Evolutionary conservation across 2,888 invertebrate genomes (phyloP).

Genomic region (Scotopteryx bipunctaria): DNA sequence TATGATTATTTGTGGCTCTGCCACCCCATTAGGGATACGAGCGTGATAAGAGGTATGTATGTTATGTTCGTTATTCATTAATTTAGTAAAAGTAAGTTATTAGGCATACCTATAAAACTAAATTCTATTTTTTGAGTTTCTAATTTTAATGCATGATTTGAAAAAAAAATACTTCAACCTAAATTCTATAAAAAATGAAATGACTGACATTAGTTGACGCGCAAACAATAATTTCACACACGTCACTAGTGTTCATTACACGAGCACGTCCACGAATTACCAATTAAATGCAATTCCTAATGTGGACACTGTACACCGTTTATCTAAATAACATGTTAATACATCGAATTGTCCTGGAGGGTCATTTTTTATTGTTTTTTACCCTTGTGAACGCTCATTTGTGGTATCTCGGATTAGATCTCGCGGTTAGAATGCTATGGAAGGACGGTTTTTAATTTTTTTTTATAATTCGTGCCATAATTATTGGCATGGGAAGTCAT

Average conservation of each 20-base stretch:
- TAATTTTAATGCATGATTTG: no score
- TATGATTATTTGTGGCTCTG: no score
- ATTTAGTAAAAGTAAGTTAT: no score
- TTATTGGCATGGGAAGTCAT: neutral
- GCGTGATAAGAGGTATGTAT: no score
- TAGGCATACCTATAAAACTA: no score
- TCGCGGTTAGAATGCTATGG: conserved; percentile 42
- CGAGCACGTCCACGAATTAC: conserved; percentile 34
- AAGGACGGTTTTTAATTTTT: conserved; percentile 29
- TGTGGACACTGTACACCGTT: conserved; percentile 52
- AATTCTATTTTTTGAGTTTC: no score
- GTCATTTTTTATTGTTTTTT: conserved; percentile 51
- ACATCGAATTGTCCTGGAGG: conserved; percentile 43
- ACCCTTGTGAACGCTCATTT: conserved; percentile 53
- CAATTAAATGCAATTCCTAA: conserved; percentile 36
- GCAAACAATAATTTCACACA: conserved; percentile 16
- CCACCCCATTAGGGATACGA: no score
- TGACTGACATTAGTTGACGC: neutral
- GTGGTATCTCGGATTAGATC: conserved; percentile 60
- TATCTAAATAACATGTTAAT: conserved; percentile 74
- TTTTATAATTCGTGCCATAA: conserved; percentile 3
- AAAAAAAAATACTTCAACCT: no score
- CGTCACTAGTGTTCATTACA: conserved; percentile 32
- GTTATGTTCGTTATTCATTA: no score
- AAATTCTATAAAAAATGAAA: neutral